Percentiles rank a stretch among this genome's conserved stretches.
Evolutionary conservation across 2,888 invertebrate species (phyloP).

Genomic region (Tachystola acroxantha): DNA sequence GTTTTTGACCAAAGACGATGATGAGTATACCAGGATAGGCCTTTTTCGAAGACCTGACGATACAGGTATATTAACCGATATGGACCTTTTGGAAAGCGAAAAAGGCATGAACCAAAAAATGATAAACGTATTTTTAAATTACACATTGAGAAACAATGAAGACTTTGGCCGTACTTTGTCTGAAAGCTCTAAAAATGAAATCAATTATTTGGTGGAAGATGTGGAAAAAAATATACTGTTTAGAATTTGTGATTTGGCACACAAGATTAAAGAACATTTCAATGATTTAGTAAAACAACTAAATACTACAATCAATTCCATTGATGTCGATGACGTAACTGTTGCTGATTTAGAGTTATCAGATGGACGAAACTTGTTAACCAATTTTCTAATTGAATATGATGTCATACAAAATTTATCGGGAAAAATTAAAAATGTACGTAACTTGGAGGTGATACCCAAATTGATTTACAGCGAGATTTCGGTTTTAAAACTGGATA

Average conservation of each 20-base stretch:
- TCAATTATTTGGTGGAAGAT: not conserved
- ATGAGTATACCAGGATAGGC: not conserved
- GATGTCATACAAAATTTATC: no score
- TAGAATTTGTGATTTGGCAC: not conserved
- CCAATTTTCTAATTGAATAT: no score
- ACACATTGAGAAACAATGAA: no score
- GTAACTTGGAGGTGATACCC: no score
- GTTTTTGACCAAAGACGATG: not conserved
- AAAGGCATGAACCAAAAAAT: not conserved
- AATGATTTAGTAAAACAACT: not conserved
- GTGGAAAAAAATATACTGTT: not conserved
- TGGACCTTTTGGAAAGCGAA: not conserved
- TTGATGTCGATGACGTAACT: not conserved
- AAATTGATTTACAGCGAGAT: no score
- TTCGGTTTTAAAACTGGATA: no score
- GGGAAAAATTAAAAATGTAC: no score
- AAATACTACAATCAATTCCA: not conserved
- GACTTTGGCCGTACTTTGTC: not conserved
- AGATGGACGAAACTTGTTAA: no score
- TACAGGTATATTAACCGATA: not conserved
- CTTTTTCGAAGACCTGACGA: not conserved
- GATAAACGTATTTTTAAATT: not conserved
- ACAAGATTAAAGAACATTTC: not conserved
- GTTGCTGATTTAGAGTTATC: not conserved
- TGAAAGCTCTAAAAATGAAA: not conserved